Conservation (phyloP, 2,888 invertebrate genomes). For the Cynaeus angustus region DNA sequence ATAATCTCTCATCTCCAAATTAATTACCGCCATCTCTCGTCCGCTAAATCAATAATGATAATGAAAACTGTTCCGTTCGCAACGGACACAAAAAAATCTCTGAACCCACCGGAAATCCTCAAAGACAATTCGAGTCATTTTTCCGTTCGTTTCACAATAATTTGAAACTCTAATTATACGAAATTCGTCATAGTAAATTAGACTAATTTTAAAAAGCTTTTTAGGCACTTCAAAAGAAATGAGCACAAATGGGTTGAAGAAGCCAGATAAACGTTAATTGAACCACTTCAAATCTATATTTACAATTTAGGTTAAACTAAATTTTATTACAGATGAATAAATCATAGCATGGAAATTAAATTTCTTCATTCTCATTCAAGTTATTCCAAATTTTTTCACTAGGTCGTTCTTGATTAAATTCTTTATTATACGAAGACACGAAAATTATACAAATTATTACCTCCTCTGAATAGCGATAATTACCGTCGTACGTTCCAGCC, state of each 20-base stretch:
- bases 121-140: background rate
- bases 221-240: conserved; percentile 26
- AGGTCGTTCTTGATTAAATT: no score
- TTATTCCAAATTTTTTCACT: no score
- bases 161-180: background rate
- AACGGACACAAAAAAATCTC: background rate
- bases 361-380: no score
- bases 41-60: background rate
- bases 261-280: conserved; percentile 18
- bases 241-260: background rate
- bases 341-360: no score
- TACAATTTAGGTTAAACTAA: no score
- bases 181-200: conserved; percentile 12
- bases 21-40: no score
- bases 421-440: no score
- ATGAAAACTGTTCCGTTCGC: background rate
- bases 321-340: background rate
- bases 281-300: conserved; percentile 26
- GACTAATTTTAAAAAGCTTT: conserved; percentile 8
- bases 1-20: no score
- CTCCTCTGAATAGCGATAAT: no score
- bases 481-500: no score
- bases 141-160: conserved; percentile 28
- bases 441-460: no score
- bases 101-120: background rate